These are phyloP conservation scores for Falco biarmicus DNA, from an alignment of 2,797 vertebrate species.

Conservation along the genomic window DNA sequence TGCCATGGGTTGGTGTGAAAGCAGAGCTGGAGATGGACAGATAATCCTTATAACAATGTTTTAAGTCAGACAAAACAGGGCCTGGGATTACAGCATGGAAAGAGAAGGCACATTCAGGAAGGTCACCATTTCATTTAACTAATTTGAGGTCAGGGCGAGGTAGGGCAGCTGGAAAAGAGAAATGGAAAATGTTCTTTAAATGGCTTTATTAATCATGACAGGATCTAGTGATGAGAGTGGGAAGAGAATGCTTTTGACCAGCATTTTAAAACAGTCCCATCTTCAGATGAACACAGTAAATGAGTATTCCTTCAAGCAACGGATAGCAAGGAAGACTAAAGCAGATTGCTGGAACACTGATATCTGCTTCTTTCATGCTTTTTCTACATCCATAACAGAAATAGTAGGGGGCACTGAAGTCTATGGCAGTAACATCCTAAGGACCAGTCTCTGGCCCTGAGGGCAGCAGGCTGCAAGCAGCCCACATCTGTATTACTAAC, in stretches of 20 bases:
- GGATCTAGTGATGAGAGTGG: neutral
- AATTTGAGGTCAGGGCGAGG: conserved; percentile 47
- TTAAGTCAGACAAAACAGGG: neutral
- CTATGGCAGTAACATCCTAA: neutral
- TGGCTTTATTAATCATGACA: conserved; percentile 7
- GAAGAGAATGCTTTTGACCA: neutral
- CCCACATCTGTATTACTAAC: neutral
- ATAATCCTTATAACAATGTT: neutral
- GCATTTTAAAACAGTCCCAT: neutral
- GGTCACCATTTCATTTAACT: conserved; percentile 25
- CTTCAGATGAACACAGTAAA: neutral
- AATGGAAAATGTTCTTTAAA: conserved; percentile 26
- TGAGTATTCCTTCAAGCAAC: conserved; percentile 13
- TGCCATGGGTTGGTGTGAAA: neutral
- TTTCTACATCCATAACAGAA: conserved; percentile 18
- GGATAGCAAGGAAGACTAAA: conserved; percentile 11
- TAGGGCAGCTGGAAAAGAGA: conserved; percentile 31
- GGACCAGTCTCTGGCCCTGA: neutral
- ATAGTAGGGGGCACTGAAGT: neutral
- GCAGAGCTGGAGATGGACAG: neutral
- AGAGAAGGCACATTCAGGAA: conserved; percentile 2
- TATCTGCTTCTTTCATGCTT: conserved; percentile 35
- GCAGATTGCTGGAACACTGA: neutral
- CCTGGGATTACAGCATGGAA: neutral
- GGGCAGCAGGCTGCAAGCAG: neutral